Evolutionary conservation across 2,888 invertebrate genomes (phyloP).

Genomic region (Hemithea aestivaria): DNA sequence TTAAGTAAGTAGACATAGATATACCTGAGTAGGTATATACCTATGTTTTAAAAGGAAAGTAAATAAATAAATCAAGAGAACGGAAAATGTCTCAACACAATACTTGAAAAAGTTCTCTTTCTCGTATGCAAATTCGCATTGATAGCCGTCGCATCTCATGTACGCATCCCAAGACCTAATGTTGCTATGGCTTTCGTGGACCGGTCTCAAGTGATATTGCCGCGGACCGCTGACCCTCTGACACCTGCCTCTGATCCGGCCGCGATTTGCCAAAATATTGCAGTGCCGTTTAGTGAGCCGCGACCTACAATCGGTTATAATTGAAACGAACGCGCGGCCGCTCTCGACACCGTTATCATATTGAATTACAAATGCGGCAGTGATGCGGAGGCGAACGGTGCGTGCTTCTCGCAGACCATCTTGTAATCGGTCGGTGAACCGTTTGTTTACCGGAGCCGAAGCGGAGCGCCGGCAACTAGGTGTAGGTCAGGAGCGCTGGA

Average conservation of each 20-base stretch:
- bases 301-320: constrained; percentile 58
- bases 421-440: constrained; percentile 76
- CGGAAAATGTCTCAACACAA: constrained; percentile 36
- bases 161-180: constrained; percentile 9
- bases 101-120: constrained; percentile 55
- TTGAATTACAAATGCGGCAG: constrained; percentile 68
- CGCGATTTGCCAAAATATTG: constrained; percentile 35
- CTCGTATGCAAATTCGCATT: constrained; percentile 34
- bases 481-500: constrained; percentile 67
- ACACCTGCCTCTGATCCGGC: constrained; percentile 28
- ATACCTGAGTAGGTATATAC: no score
- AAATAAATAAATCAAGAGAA: constrained; percentile 61
- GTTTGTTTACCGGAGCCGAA: constrained; percentile 72
- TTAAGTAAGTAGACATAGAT: constrained; percentile 52
- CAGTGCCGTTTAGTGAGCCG: constrained; percentile 45
- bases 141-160: constrained; percentile 6
- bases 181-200: no score
- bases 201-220: no score
- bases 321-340: constrained; percentile 55
- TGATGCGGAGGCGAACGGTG: constrained; percentile 41
- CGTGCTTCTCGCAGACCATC: constrained; percentile 46
- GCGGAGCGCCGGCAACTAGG: constrained; percentile 51
- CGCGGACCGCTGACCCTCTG: neutral
- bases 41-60: constrained; percentile 60
- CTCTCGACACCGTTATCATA: constrained; percentile 67